These are phyloP conservation scores for Alces alces DNA, from an alignment of 2,113 vertebrate genomes.

Conservation along the genomic window DNA sequence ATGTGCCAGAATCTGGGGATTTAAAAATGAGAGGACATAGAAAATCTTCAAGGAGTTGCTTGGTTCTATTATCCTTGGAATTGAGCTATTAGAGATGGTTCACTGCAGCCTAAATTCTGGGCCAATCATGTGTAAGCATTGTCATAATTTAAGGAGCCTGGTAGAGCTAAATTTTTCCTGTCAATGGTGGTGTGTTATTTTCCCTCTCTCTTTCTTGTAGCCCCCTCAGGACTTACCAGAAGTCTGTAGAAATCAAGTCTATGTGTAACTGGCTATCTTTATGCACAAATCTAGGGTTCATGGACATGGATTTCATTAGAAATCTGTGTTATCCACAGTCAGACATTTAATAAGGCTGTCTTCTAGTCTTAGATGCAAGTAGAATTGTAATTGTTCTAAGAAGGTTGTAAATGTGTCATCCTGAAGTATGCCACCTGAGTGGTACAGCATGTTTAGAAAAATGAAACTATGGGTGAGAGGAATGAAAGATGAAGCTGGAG, in stretches of 20 bases:
- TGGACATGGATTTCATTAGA: not conserved
- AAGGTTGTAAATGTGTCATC: not conserved
- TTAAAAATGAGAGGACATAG: conserved; percentile 45
- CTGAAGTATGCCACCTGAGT: not conserved
- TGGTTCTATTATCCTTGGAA: conserved; percentile 63
- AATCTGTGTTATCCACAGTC: not conserved
- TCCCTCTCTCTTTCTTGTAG: not conserved
- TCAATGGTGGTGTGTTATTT: not conserved
- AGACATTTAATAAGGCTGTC: not conserved
- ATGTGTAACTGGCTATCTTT: not conserved
- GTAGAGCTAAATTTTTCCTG: conserved; percentile 2
- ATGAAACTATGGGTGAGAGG: not conserved
- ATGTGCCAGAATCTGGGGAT: conserved; percentile 25
- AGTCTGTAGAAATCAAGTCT: not conserved
- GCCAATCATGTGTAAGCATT: conserved; percentile 50
- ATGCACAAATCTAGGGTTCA: not conserved
- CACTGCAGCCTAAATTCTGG: conserved; percentile 56
- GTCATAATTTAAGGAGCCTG: conserved; percentile 52
- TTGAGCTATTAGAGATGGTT: conserved; percentile 69
- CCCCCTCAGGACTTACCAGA: not conserved
- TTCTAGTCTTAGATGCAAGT: not conserved
- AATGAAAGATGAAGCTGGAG: not conserved
- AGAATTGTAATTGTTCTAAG: not conserved
- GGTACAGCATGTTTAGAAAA: not conserved
- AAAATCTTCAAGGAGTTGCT: conserved; percentile 37